Base-by-base conservation (phyloP, 2,113 vertebrate genomes). In the Entomyzon cyanotis region DNA sequence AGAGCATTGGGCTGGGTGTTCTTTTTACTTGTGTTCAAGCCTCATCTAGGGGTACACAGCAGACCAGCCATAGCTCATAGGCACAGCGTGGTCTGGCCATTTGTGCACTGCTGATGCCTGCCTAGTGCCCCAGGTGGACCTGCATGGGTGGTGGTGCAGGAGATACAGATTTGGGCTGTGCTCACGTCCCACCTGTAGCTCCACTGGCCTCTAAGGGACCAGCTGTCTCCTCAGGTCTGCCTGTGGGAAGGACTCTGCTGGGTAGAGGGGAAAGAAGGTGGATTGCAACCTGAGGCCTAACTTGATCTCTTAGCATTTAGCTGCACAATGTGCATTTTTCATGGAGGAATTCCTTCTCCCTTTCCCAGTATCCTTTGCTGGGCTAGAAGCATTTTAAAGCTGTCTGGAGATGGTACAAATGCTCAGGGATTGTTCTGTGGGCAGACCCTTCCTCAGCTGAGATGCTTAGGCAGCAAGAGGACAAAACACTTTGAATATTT, bases 81-180 rank as follows among this genome's bases (percentile, higher is more conserved):
- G 49, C 33, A 30, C 0, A 0, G n/a, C 0, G 0, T 27, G 53
- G 33, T 25, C 63, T 64, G 49, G 52, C n/a, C 20, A 2, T 58
- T 31, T 2, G 0, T 63, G 10, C 12, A 1, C 9, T 4, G 3
- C 37, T 53, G 47, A 10, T 60, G 42, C 47, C 56, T 64, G 42
- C 39, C 44, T 3, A 4, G 19, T 76, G 37, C 50, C 50, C 28
- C 35, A 22, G 3, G 1, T 1, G 4, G 24, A 53, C n/a, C 35
- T 8, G 0, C 1, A 2, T 3, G 12, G 24, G 31, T 19, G 15
- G 35, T 5, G 6, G 22, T 58, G 52, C 47, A 39, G 44, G 44
- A 73, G 9, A 42, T 15, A 21, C 1, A 53, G 33, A 9, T 85
- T 50, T 75, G 47, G 30, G 67, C 49, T 52, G 27, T 42, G 35